phyloP scores from a whole-genome alignment of 1,140 invertebrate species.

The Cydia splendana region DNA sequence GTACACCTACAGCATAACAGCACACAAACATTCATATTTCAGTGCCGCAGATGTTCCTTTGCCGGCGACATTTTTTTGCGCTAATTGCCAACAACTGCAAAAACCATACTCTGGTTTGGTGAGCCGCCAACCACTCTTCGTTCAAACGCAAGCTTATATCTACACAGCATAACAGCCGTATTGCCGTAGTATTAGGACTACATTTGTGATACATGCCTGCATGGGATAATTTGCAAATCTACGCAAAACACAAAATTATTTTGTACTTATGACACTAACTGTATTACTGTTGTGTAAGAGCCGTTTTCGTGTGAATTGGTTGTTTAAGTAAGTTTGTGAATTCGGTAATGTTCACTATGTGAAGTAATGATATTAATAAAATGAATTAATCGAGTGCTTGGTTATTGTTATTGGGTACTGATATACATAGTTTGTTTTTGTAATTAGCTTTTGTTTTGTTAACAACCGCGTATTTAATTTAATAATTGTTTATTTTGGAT shows the following conservation, averaged over 20 bases:
- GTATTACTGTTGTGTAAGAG: neutral
- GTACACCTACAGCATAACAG: neutral
- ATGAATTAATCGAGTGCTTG: constrained; percentile 40
- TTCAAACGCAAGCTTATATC: neutral
- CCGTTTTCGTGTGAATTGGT: neutral
- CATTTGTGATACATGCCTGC: neutral
- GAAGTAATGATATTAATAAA: constrained; percentile 43
- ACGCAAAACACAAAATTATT: neutral
- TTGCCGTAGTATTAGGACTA: neutral
- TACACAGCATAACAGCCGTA: neutral
- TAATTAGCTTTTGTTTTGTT: constrained; percentile 6
- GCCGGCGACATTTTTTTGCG: constrained; percentile 15
- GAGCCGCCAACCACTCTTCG: constrained; percentile 17
- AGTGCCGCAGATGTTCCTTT: constrained; percentile 6
- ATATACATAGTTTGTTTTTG: constrained; percentile 2
- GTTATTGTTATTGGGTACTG: constrained; percentile 1
- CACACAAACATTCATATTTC: neutral
- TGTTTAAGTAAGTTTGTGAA: neutral
- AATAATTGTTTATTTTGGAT: neutral
- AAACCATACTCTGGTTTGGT: constrained; percentile 21
- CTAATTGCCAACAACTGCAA: constrained; percentile 18
- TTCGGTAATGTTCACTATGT: neutral
- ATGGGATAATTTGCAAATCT: neutral
- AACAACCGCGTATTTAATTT: constrained; percentile 11
- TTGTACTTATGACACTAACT: neutral